Evolutionary conservation across 1,140 invertebrate species (phyloP).

Genomic region (Drosophila micromelanica): DNA sequence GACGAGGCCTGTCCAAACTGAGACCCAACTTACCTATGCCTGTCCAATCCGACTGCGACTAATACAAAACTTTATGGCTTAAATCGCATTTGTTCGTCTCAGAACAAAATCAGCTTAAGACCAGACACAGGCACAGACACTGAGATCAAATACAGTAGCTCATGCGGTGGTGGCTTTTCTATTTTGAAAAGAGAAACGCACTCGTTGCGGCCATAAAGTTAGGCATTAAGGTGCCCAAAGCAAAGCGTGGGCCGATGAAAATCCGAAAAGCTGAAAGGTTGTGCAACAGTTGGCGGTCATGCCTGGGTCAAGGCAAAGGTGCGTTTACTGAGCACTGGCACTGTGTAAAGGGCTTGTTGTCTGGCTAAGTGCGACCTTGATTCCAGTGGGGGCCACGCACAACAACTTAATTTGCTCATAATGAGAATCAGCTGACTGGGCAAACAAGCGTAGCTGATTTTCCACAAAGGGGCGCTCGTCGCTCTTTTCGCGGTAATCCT

Average conservation of each 20-base stretch:
- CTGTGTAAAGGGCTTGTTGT: slow-evolving; percentile 12
- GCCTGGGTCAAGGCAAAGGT: slow-evolving; percentile 66
- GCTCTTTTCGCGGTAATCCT: slow-evolving; percentile 64
- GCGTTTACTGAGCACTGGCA: slow-evolving; percentile 35
- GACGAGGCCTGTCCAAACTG: slow-evolving; percentile 19
- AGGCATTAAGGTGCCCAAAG: slow-evolving; percentile 46
- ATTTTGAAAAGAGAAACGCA: slow-evolving; percentile 63
- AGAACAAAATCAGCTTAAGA: slow-evolving; percentile 78
- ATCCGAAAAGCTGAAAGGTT: slow-evolving; percentile 20
- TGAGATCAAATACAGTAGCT: slow-evolving; percentile 32
- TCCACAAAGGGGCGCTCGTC: slow-evolving; percentile 54
- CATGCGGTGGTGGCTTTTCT: slow-evolving; percentile 55
- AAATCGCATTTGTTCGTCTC: slow-evolving; percentile 73
- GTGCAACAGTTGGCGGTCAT: background rate
- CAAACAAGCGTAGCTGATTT: slow-evolving; percentile 80
- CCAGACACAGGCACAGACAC: slow-evolving; percentile 1
- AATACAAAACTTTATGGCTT: slow-evolving; percentile 77
- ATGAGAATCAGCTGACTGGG: slow-evolving; percentile 44
- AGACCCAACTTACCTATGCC: slow-evolving; percentile 6
- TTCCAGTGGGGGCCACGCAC: slow-evolving; percentile 49
- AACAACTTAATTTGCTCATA: slow-evolving; percentile 73
- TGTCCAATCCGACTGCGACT: slow-evolving; percentile 27
- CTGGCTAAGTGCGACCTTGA: slow-evolving; percentile 54
- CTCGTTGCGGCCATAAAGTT: slow-evolving; percentile 65
- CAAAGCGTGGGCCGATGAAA: slow-evolving; percentile 49